Conservation (phyloP, 2,888 invertebrate genomes). For the Ernsta delagoae region DNA sequence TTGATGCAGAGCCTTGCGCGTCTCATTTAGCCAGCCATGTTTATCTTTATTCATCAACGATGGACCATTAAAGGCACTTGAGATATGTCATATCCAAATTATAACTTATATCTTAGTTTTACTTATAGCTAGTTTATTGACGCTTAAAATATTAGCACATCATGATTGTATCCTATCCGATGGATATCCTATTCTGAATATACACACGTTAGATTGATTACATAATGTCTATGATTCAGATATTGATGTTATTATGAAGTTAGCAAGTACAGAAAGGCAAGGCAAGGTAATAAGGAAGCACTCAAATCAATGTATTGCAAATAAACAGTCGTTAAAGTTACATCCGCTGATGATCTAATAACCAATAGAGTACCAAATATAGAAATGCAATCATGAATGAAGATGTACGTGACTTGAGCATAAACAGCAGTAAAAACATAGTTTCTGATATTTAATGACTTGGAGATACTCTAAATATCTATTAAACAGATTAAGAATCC, state of each 20-base stretch:
- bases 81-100: not conserved
- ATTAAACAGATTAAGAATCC: no score
- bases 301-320: not conserved
- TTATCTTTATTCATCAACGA: conserved; percentile 1
- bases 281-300: not conserved
- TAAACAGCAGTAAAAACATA: not conserved
- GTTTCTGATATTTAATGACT: not conserved
- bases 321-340: not conserved
- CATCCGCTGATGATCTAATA: conserved; percentile 12
- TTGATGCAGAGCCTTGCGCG: not conserved
- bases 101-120: no score
- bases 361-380: conserved; percentile 3
- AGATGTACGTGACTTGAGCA: conserved; percentile 4
- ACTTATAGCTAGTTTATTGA: no score
- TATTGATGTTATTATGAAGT: no score
- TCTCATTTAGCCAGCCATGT: conserved; percentile 1
- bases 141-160: no score
- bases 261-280: no score
- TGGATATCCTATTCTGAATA: no score
- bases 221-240: no score
- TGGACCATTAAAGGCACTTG: not conserved
- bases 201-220: no score
- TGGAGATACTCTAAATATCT: no score
- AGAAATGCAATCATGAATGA: conserved; percentile 7
- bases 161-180: no score